phyloP scores from a whole-genome alignment of 2,113 vertebrate genomes.

The Electrona antarctica region DNA sequence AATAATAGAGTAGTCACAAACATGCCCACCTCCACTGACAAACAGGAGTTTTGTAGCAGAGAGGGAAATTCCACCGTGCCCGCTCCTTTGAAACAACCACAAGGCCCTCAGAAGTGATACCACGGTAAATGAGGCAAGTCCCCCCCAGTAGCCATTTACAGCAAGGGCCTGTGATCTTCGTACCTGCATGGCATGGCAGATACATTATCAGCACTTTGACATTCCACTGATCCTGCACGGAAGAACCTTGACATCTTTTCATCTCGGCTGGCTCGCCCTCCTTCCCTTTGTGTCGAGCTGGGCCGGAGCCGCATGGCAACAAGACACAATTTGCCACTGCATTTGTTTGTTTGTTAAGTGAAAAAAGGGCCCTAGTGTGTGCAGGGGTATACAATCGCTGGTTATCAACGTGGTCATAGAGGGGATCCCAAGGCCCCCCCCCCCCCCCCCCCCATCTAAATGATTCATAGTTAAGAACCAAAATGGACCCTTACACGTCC shows the following conservation, averaged over 20 bases:
- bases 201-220: conserved; percentile 61
- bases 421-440: too few relatives aligned
- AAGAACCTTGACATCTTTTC: conserved; percentile 63
- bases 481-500: too few relatives aligned
- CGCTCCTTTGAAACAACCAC: conserved; percentile 54
- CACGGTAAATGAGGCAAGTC: conserved; percentile 56
- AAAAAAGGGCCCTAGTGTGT: neutral
- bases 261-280: conserved; percentile 36
- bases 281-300: conserved; percentile 26
- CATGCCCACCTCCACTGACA: conserved; percentile 37
- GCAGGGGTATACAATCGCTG: neutral
- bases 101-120: conserved; percentile 60
- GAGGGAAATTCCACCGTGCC: conserved; percentile 51
- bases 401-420: too few relatives aligned
- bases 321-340: neutral
- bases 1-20: conserved; percentile 48
- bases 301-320: neutral
- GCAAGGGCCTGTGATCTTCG: conserved; percentile 60
- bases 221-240: conserved; percentile 62
- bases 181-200: conserved; percentile 63
- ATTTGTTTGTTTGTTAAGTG: conserved; percentile 3
- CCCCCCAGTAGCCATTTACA: conserved; percentile 48
- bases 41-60: conserved; percentile 46
- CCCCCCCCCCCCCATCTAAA: too few relatives aligned
- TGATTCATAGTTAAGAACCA: too few relatives aligned